Conservation (phyloP, 1,140 invertebrate species). For the Procambarus clarkii region DNA sequence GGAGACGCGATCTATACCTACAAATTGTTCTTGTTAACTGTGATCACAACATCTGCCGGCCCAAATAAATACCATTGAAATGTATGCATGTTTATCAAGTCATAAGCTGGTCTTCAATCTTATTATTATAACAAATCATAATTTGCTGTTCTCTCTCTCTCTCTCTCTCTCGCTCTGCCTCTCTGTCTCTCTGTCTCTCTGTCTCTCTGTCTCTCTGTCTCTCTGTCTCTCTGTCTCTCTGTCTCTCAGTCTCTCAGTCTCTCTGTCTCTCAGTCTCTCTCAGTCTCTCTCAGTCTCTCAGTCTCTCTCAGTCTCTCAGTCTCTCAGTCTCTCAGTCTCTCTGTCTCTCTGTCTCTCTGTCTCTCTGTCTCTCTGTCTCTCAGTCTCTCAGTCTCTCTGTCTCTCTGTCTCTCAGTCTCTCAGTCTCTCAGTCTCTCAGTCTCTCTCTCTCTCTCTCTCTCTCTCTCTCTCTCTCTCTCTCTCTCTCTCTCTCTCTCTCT, state of each 20-base stretch:
- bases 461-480: background rate
- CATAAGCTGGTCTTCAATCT: too few relatives aligned
- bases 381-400: background rate
- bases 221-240: slow-evolving; percentile 1
- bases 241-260: slow-evolving; percentile 7
- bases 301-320: slow-evolving; percentile 11
- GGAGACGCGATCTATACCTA: too few relatives aligned
- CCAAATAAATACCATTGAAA: too few relatives aligned
- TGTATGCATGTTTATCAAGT: too few relatives aligned
- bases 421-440: background rate
- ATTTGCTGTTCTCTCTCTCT: too few relatives aligned
- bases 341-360: slow-evolving; percentile 2
- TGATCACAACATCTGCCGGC: too few relatives aligned
- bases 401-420: background rate
- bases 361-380: background rate
- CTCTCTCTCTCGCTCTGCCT: too few relatives aligned
- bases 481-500: background rate
- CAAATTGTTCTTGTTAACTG: too few relatives aligned
- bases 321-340: slow-evolving; percentile 2
- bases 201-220: slow-evolving; percentile 20
- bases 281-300: slow-evolving; percentile 22
- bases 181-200: slow-evolving; percentile 21
- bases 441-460: background rate
- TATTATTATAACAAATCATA: too few relatives aligned
- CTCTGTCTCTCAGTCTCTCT: slow-evolving; percentile 34